A percentile compares a stretch with the other conserved stretches of the same genome.
phyloP scores from a whole-genome alignment of 2,888 invertebrate genomes.

The Cloeon dipterum region DNA sequence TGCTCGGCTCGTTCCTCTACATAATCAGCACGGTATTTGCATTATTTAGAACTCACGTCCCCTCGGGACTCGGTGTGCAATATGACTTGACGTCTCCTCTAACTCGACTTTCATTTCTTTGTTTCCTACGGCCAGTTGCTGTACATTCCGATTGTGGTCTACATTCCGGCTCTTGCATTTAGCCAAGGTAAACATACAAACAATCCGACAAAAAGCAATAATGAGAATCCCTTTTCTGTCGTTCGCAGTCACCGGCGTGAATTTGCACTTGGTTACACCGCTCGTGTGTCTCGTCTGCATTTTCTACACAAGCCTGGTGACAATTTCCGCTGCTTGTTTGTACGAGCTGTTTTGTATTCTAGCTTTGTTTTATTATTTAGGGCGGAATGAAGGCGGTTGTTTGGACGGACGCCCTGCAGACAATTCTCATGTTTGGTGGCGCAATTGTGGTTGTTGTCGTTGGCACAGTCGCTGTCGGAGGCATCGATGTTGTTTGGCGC shows the following conservation, averaged over 20 bases:
- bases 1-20: constrained; percentile 43
- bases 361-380: constrained; percentile 24
- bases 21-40: constrained; percentile 47
- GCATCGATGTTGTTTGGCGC: constrained; percentile 33
- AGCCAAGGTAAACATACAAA: constrained; percentile 37
- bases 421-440: constrained; percentile 46
- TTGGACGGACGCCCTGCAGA: constrained; percentile 59
- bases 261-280: constrained; percentile 54
- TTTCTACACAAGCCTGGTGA: constrained; percentile 75
- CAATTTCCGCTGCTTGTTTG: no score
- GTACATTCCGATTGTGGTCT: constrained; percentile 65
- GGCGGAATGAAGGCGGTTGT: constrained; percentile 59
- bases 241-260: constrained; percentile 53
- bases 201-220: neutral
- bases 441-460: constrained; percentile 37
- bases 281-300: constrained; percentile 71
- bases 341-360: no score
- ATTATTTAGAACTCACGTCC: no score
- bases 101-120: no score
- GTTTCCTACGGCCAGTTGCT: constrained; percentile 23
- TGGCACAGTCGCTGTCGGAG: constrained; percentile 40
- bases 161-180: constrained; percentile 69
- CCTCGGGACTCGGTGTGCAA: no score
- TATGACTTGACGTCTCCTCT: no score
- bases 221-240: neutral